Base-by-base conservation (phyloP, 2,113 vertebrate genomes). In the Oryzias curvinotus region DNA sequence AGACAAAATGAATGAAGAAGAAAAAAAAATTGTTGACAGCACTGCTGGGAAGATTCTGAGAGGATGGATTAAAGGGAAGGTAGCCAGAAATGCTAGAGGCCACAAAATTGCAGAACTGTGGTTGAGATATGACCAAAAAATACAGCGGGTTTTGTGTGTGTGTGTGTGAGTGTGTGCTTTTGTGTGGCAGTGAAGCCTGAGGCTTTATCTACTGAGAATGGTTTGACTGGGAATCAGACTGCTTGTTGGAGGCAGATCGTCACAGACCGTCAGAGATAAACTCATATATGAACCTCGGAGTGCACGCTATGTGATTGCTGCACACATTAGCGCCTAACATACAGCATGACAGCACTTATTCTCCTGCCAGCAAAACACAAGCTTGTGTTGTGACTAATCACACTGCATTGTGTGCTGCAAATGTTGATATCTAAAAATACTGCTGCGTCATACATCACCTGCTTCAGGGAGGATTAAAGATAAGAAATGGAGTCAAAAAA, bases 191-290 rank as follows among this genome's bases (percentile, higher is more conserved):
- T 45, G 59, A 28, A 55, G 73, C 73, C 71, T 36, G 36, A 74
- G 73, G 80, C 65, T 73, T 66, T 42, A 61, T 74, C 80, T 43
- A 25, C 64, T 74, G 74, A 72, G 63, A 81, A 69, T 73, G 73
- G 64, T 72, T 69, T 64, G 75, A 84, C 58, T 62, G 66, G 66
- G 76, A 83, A 76, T 78, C 68, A 66, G 63, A 57, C 45, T 44
- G 53, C 51, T 68, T 68, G 54, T 57, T 60, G 74, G 66, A 78
- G 65, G 63, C 54, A 52, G 70, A 74, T 71, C 53, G 55, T 62
- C 57, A 47, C 52, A 76, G 60, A 54, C 58, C 23, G 4, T 46
- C 28, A 61, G 55, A 71, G 44, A 52, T 14, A 62, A 58, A 16
- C 52, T 60, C n/a, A 36, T 41, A 13, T 10, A 44, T n/a, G 23